Conservation (phyloP, 2,113 vertebrate species). For the Bufo gargarizans region DNA sequence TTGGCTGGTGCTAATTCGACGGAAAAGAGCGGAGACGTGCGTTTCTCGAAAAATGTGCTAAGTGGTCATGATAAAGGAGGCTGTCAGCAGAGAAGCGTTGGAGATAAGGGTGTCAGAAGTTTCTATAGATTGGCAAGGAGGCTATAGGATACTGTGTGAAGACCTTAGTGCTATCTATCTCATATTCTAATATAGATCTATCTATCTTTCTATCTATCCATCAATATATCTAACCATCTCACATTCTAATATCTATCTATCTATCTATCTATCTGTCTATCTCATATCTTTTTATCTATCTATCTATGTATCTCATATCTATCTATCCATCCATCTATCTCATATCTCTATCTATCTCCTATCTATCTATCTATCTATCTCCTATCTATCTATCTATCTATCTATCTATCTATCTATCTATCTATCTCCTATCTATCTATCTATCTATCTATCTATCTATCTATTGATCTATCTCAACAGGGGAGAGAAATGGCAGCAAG, state of each 20-base stretch:
- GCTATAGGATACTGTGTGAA: not conserved
- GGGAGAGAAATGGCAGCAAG: too few species aligned
- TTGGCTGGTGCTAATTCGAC: constrained; percentile 81
- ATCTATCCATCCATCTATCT: too few species aligned
- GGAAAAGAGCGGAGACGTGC: constrained; percentile 74
- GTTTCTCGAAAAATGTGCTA: constrained; percentile 67
- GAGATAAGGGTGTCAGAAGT: constrained; percentile 53
- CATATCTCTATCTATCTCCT: too few species aligned
- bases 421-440: not conserved
- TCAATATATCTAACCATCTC: too few species aligned
- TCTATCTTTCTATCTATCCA: too few species aligned
- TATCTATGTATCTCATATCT: too few species aligned
- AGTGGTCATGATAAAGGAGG: constrained; percentile 62
- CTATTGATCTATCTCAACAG: not conserved
- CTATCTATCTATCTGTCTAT: too few species aligned
- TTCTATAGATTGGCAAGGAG: not conserved
- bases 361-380: constrained; percentile 35
- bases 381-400: not conserved
- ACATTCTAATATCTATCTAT: too few species aligned
- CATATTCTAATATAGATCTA: too few species aligned
- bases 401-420: constrained; percentile 28
- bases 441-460: not conserved
- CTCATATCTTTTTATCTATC: too few species aligned
- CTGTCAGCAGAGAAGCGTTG: constrained; percentile 52
- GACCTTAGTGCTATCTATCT: not conserved